These are phyloP conservation scores for Paedocypris micromegethes DNA, from an alignment of 2,797 vertebrate genomes.

Conservation along the genomic window DNA sequence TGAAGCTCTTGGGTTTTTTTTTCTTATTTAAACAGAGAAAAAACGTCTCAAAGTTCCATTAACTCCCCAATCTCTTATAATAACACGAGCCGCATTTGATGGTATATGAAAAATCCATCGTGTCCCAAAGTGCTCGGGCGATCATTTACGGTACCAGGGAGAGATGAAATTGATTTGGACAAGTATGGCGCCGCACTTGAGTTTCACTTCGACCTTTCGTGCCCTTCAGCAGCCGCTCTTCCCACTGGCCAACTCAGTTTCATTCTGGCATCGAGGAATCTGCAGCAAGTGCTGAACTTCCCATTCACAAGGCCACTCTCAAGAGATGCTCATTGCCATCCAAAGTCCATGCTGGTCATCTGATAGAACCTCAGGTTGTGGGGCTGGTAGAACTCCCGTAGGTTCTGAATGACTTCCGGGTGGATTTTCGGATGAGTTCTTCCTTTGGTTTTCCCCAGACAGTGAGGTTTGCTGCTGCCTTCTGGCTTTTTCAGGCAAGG, in stretches of 20 bases:
- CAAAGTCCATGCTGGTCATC: conserved; percentile 73
- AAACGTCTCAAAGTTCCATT: too few species aligned
- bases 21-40: too few species aligned
- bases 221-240: not conserved
- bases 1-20: too few species aligned
- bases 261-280: not conserved
- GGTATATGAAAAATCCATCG: conserved; percentile 21
- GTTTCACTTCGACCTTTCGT: conserved; percentile 8
- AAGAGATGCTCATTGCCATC: conserved; percentile 66
- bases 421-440: conserved; percentile 68
- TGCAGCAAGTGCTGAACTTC: too few species aligned
- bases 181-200: not conserved
- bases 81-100: not conserved
- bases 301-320: not conserved
- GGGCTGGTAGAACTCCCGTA: conserved; percentile 73
- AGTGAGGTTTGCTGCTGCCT: conserved; percentile 77
- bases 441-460: conserved; percentile 76
- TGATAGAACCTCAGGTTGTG: conserved; percentile 75
- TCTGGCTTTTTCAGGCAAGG: conserved; percentile 78
- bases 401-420: conserved; percentile 61
- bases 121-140: not conserved
- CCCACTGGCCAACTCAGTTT: not conserved
- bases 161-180: conserved; percentile 11
- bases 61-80: too few species aligned
- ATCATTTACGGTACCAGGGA: not conserved